Base-by-base conservation (phyloP, 2,797 vertebrate species). In the Perodicticus potto region DNA sequence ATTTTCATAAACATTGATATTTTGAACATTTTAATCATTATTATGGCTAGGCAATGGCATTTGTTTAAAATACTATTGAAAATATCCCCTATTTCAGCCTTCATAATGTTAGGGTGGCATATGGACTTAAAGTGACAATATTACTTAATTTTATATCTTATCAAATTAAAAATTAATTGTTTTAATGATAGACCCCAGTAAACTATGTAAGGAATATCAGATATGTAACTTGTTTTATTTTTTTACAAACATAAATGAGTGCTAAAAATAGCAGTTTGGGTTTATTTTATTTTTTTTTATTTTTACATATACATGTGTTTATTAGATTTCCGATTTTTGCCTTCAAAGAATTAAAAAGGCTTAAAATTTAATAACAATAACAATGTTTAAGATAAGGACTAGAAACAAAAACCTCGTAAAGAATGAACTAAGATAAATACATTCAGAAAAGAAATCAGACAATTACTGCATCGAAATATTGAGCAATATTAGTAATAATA, bases 51-150 rank as follows among this genome's bases (percentile, higher is more conserved):
- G 69, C 12, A 80, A 89, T 69, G 34, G 17, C 1, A 55, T 34
- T 93, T 93, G 87, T 86, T 61, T 88, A 74, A 23, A 3, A 82
- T 88, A 89, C 91, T 37, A 82, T 92, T 88, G 40, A 63, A 78
- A 93, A 1, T 16, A 55, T 37, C 40, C 74, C 3, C 37, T 34
- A 45, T 81, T 85, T 61, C 74, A 91, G 49, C 84, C 2, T 90
- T 96, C 87, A 94, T 69, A 87, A 57, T 57, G 23, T 57, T 86
- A 25, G n/a, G 84, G 80, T 32, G 83, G 8, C 40, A 40, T 69
- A 16, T 34, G 20, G 0, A 23, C 1, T 57, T 93, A 93, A 5
- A 95, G 34, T 25, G 7, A 27, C 5, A 20, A 1, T 3, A 2
- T 84, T 85, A 59, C 16, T 37, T 55, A 73, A 13, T 57, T 86